A percentile compares a stretch with the other conserved stretches of the same genome.
Evolutionary conservation across 2,888 invertebrate genomes (phyloP).

Genomic region (Chymomyza caudatula): DNA sequence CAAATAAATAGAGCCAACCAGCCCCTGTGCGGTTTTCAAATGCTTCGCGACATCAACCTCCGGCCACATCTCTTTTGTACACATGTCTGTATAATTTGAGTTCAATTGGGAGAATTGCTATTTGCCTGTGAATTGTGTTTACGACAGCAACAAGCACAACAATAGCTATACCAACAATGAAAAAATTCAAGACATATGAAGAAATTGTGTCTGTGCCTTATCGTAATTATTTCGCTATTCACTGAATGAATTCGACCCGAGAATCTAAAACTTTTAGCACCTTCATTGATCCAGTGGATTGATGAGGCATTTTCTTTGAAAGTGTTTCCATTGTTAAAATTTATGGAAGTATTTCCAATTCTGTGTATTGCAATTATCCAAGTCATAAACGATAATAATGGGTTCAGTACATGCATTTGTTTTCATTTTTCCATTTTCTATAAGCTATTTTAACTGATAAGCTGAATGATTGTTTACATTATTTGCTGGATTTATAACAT

Average conservation of each 20-base stretch:
- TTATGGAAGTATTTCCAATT: not conserved
- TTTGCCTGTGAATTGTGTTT: constrained; percentile 45
- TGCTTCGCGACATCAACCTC: not conserved
- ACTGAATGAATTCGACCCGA: constrained; percentile 21
- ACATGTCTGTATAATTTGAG: constrained; percentile 41
- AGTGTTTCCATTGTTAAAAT: not conserved
- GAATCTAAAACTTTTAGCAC: constrained; percentile 52
- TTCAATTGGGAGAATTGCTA: constrained; percentile 57
- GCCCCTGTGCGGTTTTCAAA: constrained; percentile 17
- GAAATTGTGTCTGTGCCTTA: not conserved
- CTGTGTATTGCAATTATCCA: constrained; percentile 7
- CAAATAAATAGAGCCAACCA: constrained; percentile 42
- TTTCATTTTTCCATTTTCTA: too few relatives aligned
- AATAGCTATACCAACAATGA: not conserved
- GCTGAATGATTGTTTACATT: not conserved
- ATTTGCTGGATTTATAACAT: too few relatives aligned
- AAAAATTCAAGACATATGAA: constrained; percentile 5
- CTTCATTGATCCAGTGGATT: constrained; percentile 35
- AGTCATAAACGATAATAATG: too few relatives aligned
- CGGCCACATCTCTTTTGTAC: constrained; percentile 28
- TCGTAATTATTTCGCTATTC: constrained; percentile 23
- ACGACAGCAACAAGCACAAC: constrained; percentile 14
- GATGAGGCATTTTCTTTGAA: constrained; percentile 14
- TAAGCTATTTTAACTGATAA: too few relatives aligned
- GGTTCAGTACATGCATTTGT: too few relatives aligned